phyloP scores from a whole-genome alignment of 1,140 invertebrate species.

The Papilio dardanus region DNA sequence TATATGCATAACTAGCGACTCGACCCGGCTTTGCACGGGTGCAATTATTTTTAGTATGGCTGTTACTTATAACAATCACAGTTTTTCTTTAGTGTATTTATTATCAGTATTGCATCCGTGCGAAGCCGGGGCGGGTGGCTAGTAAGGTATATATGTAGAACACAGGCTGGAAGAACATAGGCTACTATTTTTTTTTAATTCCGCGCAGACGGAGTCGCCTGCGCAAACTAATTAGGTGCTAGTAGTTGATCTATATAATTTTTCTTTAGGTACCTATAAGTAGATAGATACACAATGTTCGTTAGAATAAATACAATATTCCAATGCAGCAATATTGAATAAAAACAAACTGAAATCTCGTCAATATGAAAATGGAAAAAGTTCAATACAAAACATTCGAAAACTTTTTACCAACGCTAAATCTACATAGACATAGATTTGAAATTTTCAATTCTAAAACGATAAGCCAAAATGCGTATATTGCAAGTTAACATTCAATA shows the following conservation, averaged over 20 bases:
- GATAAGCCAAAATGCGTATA: constrained; percentile 30
- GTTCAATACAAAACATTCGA: constrained; percentile 20
- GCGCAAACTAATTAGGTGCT: neutral
- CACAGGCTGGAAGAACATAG: no score
- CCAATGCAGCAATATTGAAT: neutral
- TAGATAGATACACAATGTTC: neutral
- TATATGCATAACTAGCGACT: no score
- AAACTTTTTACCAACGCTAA: constrained; percentile 32
- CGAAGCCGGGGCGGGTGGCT: no score
- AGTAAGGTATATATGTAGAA: no score
- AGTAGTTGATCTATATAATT: neutral
- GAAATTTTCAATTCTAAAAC: constrained; percentile 31
- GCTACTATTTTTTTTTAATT: no score
- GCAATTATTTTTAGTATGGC: no score
- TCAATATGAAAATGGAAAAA: constrained; percentile 35
- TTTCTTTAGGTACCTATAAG: neutral
- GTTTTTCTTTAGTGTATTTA: no score
- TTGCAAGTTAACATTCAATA: constrained; percentile 35
- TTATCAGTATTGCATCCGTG: no score
- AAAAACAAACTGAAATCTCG: constrained; percentile 27
- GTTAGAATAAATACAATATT: constrained; percentile 4
- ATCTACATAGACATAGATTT: constrained; percentile 35
- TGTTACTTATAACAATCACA: no score
- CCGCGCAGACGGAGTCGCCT: no score
- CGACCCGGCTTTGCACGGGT: no score